These are phyloP conservation scores for Apis laboriosa DNA, from an alignment of 1,140 invertebrate species.

Conservation along the genomic window DNA sequence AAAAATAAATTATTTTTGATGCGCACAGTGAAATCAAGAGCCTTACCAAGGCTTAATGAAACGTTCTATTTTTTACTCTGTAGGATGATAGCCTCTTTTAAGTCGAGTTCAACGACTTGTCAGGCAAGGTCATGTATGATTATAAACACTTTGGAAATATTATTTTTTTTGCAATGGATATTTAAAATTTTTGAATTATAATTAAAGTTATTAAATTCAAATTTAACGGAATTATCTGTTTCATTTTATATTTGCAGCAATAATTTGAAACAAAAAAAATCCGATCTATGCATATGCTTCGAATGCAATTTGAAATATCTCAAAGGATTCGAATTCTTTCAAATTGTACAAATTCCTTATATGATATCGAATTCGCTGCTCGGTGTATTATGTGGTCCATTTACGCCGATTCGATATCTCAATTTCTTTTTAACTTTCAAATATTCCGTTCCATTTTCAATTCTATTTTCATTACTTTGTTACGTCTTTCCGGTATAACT, in stretches of 20 bases:
- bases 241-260: not conserved
- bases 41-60: conserved; percentile 3
- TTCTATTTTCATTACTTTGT: not conserved
- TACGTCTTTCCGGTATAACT: not conserved
- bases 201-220: not conserved
- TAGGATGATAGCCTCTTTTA: conserved; percentile 4
- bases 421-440: not conserved
- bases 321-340: not conserved
- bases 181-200: not conserved
- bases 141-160: not conserved
- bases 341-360: conserved; percentile 3
- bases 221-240: no score
- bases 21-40: not conserved
- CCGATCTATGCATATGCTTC: not conserved
- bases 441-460: not conserved
- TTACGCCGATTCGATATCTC: conserved; percentile 1
- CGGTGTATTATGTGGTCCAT: not conserved
- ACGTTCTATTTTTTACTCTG: conserved; percentile 3
- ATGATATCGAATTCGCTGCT: not conserved
- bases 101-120: conserved; percentile 22
- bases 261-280: not conserved
- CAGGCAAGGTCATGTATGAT: conserved; percentile 21
- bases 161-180: not conserved
- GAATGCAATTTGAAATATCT: not conserved
- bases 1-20: not conserved